phyloP scores from a whole-genome alignment of 2,888 invertebrate genomes.

The Ryuthela nishihirai region DNA sequence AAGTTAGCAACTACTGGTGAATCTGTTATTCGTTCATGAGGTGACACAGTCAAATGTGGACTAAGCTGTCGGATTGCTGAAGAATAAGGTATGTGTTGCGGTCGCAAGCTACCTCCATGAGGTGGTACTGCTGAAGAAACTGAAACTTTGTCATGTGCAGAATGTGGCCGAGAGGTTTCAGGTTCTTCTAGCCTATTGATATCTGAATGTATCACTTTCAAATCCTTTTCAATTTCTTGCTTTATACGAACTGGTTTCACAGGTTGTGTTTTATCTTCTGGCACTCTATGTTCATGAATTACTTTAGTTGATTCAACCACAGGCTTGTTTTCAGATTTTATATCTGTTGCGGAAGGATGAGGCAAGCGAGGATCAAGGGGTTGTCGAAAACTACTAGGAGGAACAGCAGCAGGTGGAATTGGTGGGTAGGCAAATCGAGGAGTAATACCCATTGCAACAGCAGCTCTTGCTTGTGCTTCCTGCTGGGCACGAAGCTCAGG shows the following conservation, averaged over 20 bases:
- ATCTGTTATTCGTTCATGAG: conserved; percentile 38
- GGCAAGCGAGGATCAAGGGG: conserved; percentile 28
- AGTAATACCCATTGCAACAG: conserved; percentile 39
- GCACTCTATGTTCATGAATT: conserved; percentile 11
- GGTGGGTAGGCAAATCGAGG: conserved; percentile 32
- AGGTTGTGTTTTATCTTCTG: conserved; percentile 9
- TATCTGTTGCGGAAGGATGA: conserved; percentile 16
- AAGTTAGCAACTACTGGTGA: conserved; percentile 50
- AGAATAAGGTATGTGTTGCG: conserved; percentile 37
- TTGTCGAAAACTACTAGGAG: conserved; percentile 22
- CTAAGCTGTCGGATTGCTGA: conserved; percentile 39
- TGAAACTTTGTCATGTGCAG: conserved; percentile 12
- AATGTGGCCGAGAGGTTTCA: conserved; percentile 12
- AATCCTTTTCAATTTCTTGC: conserved; percentile 15
- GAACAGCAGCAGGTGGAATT: conserved; percentile 26
- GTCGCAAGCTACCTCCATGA: conserved; percentile 16
- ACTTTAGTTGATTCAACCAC: conserved; percentile 17
- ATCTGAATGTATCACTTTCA: conserved; percentile 15
- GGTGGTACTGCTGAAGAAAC: conserved; percentile 32
- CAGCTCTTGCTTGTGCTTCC: conserved; percentile 36
- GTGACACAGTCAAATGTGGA: conserved; percentile 39
- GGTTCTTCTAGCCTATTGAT: conserved; percentile 11
- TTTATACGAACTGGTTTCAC: conserved; percentile 19
- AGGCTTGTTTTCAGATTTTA: conserved; percentile 34
- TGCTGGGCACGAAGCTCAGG: conserved; percentile 43